phyloP scores from a whole-genome alignment of 53 echinoderm and acorn worm species.

The Mesocentrotus franciscanus region DNA sequence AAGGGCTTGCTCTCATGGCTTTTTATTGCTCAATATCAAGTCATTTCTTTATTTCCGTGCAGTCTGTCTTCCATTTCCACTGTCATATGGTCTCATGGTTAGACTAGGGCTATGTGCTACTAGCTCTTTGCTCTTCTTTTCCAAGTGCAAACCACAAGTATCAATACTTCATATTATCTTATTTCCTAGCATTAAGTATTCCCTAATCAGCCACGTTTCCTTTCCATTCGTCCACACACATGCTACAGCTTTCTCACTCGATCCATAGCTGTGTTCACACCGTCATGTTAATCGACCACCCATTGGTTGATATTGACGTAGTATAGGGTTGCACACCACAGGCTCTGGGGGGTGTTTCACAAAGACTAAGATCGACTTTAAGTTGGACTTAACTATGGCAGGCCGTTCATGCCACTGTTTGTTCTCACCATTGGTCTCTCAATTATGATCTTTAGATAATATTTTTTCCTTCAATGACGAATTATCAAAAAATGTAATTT shows the following conservation, averaged over 20 bases:
- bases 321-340: too few relatives aligned
- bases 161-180: slow-evolving; percentile 62
- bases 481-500: too few relatives aligned
- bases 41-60: neutral
- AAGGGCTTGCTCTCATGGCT: neutral
- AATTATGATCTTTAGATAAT: too few relatives aligned
- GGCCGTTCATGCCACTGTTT: too few relatives aligned
- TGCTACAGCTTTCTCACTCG: neutral
- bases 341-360: too few relatives aligned
- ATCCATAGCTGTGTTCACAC: neutral
- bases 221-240: neutral
- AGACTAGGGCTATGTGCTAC: neutral
- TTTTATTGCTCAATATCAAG: neutral
- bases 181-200: slow-evolving; percentile 56
- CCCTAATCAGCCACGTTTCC: slow-evolving; percentile 48
- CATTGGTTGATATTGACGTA: neutral
- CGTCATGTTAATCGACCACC: neutral
- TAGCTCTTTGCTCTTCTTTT: neutral
- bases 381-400: too few relatives aligned
- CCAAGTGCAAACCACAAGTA: slow-evolving; percentile 33
- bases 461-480: too few relatives aligned
- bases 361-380: too few relatives aligned
- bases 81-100: neutral
- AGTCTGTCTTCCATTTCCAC: neutral
- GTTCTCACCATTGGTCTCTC: too few relatives aligned